A percentile compares a stretch with the other conserved stretches of the same genome.
Evolutionary conservation across 2,113 vertebrate species (phyloP).

Genomic region (Aviceda subcristata): DNA sequence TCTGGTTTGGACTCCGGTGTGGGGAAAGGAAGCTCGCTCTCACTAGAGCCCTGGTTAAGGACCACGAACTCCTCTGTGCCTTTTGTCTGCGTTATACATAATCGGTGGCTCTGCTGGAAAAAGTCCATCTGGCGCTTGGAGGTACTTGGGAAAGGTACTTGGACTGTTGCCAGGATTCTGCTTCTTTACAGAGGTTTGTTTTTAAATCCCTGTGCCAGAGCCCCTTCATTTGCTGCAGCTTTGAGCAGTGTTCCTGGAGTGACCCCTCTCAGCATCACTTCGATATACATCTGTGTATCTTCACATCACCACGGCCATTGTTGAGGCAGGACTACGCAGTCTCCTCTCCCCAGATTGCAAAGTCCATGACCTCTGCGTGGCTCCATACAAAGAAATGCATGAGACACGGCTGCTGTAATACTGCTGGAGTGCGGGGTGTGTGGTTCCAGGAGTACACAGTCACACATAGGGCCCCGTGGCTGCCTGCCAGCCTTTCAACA

Average conservation of each 20-base stretch:
- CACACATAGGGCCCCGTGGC: neutral
- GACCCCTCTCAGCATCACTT: neutral
- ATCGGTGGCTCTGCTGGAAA: conserved; percentile 6
- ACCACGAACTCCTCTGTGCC: neutral
- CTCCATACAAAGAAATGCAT: neutral
- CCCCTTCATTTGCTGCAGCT: neutral
- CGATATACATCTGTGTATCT: neutral
- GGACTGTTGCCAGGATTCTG: neutral
- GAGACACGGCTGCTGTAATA: neutral
- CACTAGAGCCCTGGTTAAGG: neutral
- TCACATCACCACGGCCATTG: neutral
- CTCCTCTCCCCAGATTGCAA: neutral
- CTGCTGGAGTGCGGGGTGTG: neutral
- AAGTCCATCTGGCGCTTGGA: neutral
- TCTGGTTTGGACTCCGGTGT: neutral
- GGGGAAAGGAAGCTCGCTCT: neutral
- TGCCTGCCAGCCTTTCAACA: neutral
- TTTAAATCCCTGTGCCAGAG: conserved; percentile 13
- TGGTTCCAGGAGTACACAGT: neutral
- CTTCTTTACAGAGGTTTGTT: conserved; percentile 26
- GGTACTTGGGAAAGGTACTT: conserved; percentile 22
- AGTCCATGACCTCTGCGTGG: neutral
- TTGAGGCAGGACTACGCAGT: neutral
- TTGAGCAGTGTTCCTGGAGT: neutral
- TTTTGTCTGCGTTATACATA: neutral